Conservation (phyloP, 2,888 invertebrate genomes). For the Tuta absoluta region DNA sequence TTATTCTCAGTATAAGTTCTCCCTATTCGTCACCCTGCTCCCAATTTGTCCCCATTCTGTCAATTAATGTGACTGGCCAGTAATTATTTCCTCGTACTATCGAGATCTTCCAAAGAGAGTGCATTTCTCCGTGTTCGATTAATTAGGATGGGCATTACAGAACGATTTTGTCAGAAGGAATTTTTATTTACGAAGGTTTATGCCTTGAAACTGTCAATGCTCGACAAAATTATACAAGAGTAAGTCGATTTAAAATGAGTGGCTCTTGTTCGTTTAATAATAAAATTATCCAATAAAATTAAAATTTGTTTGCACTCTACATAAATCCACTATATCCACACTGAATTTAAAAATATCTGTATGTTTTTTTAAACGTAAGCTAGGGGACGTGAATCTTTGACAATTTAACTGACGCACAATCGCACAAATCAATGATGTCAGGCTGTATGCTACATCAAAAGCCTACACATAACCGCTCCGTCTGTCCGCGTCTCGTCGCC, state of each 20-base stretch:
- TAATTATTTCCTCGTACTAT: conserved; percentile 42
- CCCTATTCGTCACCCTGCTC: conserved; percentile 29
- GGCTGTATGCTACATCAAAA: conserved; percentile 37
- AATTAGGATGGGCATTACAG: conserved; percentile 49
- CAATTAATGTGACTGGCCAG: conserved; percentile 30
- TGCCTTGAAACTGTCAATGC: too few species aligned
- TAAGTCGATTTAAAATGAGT: too few species aligned
- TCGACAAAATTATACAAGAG: too few species aligned
- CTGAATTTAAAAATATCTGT: not conserved
- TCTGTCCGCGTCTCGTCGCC: conserved; percentile 25
- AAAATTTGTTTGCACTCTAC: not conserved
- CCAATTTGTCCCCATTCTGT: conserved; percentile 30
- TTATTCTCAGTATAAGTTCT: conserved; percentile 1
- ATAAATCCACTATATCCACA: not conserved
- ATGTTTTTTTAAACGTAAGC: not conserved
- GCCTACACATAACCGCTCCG: conserved; percentile 45
- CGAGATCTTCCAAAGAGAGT: conserved; percentile 39
- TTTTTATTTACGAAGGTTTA: too few species aligned
- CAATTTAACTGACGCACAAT: not conserved
- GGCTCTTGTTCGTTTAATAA: too few species aligned
- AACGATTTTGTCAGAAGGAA: not conserved
- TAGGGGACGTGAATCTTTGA: not conserved
- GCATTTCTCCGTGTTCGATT: conserved; percentile 58
- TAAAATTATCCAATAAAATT: not conserved
- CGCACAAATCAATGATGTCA: not conserved